Percentiles rank a stretch among this genome's conserved stretches.
Conservation (phyloP, 2,797 vertebrate species). For the Platalea minor region DNA sequence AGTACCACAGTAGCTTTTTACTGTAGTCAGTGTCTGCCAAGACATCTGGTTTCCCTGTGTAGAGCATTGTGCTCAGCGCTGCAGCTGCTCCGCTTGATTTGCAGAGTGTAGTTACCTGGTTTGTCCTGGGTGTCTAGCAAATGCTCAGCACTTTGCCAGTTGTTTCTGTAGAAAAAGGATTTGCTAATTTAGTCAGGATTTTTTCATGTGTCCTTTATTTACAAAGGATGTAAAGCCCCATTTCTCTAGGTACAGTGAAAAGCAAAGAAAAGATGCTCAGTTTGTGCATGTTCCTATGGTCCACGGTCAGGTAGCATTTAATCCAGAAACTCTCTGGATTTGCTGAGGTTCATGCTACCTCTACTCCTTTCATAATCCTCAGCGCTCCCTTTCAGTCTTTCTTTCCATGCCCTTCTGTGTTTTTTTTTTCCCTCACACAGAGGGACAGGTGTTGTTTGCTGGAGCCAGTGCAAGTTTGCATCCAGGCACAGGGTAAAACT, state of each 20-base stretch:
- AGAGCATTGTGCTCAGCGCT: background rate
- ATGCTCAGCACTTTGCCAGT: background rate
- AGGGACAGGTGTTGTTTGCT: background rate
- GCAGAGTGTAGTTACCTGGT: background rate
- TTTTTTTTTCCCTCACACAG: background rate
- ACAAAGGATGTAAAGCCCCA: background rate
- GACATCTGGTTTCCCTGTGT: background rate
- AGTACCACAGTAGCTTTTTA: background rate
- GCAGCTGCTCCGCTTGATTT: background rate
- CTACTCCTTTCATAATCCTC: background rate
- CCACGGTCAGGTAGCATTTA: background rate
- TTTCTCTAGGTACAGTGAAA: background rate
- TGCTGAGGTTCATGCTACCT: background rate
- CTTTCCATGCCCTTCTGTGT: background rate
- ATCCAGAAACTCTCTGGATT: background rate
- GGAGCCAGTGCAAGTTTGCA: background rate
- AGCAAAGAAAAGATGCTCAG: background rate
- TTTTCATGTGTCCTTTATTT: background rate
- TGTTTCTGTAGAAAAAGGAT: background rate
- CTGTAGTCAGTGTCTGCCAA: background rate
- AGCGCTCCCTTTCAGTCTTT: background rate
- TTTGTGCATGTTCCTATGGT: background rate
- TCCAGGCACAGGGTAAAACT: background rate
- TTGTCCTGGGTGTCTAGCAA: background rate
- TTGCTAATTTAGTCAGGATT: background rate